These are phyloP conservation scores for Nyctalus aviator DNA, from an alignment of 2,797 vertebrate genomes.

Conservation along the genomic window DNA sequence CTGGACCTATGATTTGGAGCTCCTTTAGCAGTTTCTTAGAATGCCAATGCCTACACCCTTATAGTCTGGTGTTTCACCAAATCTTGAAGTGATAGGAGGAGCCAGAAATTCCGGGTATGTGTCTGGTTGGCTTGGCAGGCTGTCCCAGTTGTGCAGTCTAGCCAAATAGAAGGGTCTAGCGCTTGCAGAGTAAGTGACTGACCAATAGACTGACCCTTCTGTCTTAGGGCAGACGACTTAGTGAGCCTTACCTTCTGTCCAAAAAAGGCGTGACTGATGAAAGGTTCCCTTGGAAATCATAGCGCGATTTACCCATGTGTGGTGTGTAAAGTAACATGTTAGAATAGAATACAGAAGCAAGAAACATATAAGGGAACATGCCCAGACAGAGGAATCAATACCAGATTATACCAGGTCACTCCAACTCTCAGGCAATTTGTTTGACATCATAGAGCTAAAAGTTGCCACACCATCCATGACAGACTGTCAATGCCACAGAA, in stretches of 20 bases:
- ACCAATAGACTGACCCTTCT: background rate
- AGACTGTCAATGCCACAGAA: background rate
- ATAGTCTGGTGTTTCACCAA: background rate
- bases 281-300: background rate
- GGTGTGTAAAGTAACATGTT: background rate
- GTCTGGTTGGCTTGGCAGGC: background rate
- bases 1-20: background rate
- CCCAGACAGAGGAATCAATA: background rate
- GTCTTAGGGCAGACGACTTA: background rate
- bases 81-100: background rate
- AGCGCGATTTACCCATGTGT: background rate
- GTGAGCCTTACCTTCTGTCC: background rate
- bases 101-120: background rate
- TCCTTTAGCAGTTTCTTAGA: background rate
- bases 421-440: background rate
- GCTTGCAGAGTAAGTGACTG: background rate
- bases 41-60: background rate
- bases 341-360: background rate
- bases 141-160: background rate
- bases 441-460: constrained; percentile 23
- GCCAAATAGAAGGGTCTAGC: background rate
- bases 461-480: background rate
- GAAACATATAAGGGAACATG: background rate
- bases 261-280: background rate
- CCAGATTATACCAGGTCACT: background rate